Evolutionary conservation across 2,888 invertebrate genomes (phyloP).

Genomic region (Taenaris catops): DNA sequence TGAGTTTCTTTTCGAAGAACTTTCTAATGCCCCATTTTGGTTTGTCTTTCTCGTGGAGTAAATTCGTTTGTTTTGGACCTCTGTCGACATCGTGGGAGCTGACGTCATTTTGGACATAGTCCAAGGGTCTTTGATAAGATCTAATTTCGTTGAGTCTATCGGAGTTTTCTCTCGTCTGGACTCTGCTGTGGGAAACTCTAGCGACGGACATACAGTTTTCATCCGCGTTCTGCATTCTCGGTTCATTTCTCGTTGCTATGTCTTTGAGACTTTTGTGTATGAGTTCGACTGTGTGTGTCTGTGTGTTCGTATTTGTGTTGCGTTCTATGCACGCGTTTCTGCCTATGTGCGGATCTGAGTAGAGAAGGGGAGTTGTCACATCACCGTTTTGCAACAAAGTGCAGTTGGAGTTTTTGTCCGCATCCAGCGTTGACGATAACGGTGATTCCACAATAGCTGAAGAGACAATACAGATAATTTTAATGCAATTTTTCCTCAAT

Average conservation of each 20-base stretch:
- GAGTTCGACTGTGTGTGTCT: constrained; percentile 68
- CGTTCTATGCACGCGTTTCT: constrained; percentile 93
- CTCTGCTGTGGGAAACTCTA: constrained; percentile 35
- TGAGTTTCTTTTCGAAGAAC: constrained; percentile 58
- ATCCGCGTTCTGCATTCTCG: constrained; percentile 34
- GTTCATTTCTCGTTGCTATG: constrained; percentile 36
- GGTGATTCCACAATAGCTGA: constrained; percentile 20
- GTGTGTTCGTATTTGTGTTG: constrained; percentile 79
- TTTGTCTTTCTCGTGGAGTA: constrained; percentile 56
- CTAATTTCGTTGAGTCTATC: constrained; percentile 51
- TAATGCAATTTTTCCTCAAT: no score
- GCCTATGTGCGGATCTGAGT: constrained; percentile 89
- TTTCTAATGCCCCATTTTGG: constrained; percentile 61
- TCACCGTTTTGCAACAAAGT: constrained; percentile 39
- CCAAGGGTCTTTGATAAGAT: constrained; percentile 65
- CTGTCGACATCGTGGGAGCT: constrained; percentile 54
- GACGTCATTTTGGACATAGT: constrained; percentile 88
- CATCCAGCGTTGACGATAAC: constrained; percentile 36
- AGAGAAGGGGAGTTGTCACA: constrained; percentile 74
- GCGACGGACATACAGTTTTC: constrained; percentile 62
- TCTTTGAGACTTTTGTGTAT: constrained; percentile 84
- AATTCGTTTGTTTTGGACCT: constrained; percentile 63
- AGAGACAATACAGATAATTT: neutral
- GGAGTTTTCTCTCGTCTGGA: constrained; percentile 37
- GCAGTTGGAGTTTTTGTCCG: constrained; percentile 61